Evolutionary conservation across 2,888 invertebrate species (phyloP).

Genomic region (Chrysopilus asiliformis): DNA sequence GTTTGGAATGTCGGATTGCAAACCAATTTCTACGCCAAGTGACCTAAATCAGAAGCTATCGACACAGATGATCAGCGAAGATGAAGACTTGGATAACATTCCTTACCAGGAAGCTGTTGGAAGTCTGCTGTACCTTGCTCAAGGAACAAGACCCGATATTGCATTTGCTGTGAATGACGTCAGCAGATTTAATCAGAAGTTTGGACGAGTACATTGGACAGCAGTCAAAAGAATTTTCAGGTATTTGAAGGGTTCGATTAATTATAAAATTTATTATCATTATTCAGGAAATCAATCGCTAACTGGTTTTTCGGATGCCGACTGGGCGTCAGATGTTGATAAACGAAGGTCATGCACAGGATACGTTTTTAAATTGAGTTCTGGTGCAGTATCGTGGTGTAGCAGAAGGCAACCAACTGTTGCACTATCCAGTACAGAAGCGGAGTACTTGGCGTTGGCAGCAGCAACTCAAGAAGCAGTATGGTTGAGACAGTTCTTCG

Average conservation of each 20-base stretch:
- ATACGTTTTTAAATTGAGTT: constrained; percentile 2
- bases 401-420: constrained; percentile 7
- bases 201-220: constrained; percentile 1
- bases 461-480: constrained; percentile 4
- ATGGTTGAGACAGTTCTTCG: not conserved
- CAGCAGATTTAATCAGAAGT: constrained; percentile 7
- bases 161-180: constrained; percentile 15
- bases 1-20: constrained; percentile 13
- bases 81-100: constrained; percentile 8
- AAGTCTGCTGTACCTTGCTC: constrained; percentile 12
- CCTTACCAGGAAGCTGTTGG: constrained; percentile 14
- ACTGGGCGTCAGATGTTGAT: constrained; percentile 2
- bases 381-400: constrained; percentile 5
- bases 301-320: too few species aligned
- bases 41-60: constrained; percentile 8
- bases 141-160: constrained; percentile 14
- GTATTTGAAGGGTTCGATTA: not conserved
- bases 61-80: not conserved
- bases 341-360: constrained; percentile 8
- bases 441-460: constrained; percentile 8
- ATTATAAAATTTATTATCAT: not conserved
- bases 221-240: not conserved
- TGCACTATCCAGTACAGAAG: constrained; percentile 5
- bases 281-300: not conserved
- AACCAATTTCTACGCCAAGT: constrained; percentile 12